phyloP scores from a whole-genome alignment of 1,140 invertebrate species.

The Drosophila tsacasi region DNA sequence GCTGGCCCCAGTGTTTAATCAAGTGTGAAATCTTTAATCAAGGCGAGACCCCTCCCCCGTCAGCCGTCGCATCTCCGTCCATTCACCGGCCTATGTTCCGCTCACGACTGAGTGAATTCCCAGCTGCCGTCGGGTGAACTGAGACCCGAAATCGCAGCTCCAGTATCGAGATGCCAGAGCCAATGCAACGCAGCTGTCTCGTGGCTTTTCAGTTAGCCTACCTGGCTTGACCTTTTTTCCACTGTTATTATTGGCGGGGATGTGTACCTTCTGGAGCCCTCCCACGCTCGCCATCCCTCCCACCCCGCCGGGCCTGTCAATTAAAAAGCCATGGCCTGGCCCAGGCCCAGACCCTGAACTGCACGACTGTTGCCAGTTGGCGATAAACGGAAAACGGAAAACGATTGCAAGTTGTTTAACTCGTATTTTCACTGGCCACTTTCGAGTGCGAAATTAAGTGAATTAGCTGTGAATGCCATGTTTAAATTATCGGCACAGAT shows the following conservation, averaged over 20 bases:
- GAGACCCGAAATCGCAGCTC: slow-evolving; percentile 37
- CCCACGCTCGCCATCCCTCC: slow-evolving; percentile 52
- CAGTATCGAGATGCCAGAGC: slow-evolving; percentile 23
- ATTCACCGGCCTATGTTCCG: slow-evolving; percentile 5
- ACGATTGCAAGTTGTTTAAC: slow-evolving; percentile 37
- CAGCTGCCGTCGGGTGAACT: slow-evolving; percentile 44
- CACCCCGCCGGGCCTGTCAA: slow-evolving; percentile 56
- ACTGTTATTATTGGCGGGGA: slow-evolving; percentile 26
- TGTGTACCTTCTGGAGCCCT: slow-evolving; percentile 44
- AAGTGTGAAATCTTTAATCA: slow-evolving; percentile 80
- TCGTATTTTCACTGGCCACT: slow-evolving; percentile 48
- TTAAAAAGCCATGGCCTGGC: slow-evolving; percentile 67
- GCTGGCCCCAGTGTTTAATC: slow-evolving; percentile 61
- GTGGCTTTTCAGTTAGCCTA: slow-evolving; percentile 47
- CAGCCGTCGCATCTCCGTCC: neutral
- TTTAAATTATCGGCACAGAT: slow-evolving; percentile 59
- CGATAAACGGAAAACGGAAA: slow-evolving; percentile 28
- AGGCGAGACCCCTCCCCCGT: slow-evolving; percentile 23
- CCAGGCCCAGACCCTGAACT: slow-evolving; percentile 58
- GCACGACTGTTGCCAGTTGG: slow-evolving; percentile 72
- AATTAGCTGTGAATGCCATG: slow-evolving; percentile 70
- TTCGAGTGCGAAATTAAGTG: slow-evolving; percentile 73
- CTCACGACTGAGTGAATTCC: slow-evolving; percentile 47
- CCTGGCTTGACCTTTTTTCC: slow-evolving; percentile 70
- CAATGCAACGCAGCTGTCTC: slow-evolving; percentile 69